Evolutionary conservation across 2,888 invertebrate species (phyloP).

Genomic region (Cheiracanthium punctorium): DNA sequence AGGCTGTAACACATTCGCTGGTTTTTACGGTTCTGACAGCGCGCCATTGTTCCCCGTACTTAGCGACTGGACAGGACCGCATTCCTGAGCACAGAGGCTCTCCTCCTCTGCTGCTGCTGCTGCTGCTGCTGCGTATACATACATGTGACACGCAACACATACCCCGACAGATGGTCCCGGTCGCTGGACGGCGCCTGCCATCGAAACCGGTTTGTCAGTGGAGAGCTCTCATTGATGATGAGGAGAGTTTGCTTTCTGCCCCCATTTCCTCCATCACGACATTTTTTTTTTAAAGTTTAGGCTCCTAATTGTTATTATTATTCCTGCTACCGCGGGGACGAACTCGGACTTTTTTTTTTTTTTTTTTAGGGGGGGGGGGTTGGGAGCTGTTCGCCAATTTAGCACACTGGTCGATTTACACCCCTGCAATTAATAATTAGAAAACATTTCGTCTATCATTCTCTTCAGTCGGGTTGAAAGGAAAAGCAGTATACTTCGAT

Average conservation of each 20-base stretch:
- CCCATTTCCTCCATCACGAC: no score
- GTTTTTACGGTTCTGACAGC: slow-evolving; percentile 18
- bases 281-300: no score
- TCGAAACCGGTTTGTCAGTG: slow-evolving; percentile 2
- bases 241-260: background rate
- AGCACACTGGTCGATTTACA: no score
- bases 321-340: no score
- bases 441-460: no score
- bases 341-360: no score
- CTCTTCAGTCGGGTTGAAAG: no score
- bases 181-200: background rate
- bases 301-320: no score
- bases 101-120: background rate
- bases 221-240: background rate
- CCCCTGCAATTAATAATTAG: no score
- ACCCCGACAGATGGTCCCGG: slow-evolving; percentile 55
- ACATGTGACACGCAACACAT: slow-evolving; percentile 34
- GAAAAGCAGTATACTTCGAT: no score
- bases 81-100: slow-evolving; percentile 47
- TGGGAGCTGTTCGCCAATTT: no score
- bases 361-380: no score
- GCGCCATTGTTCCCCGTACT: slow-evolving; percentile 57
- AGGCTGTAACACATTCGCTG: slow-evolving; percentile 24
- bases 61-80: slow-evolving; percentile 60
- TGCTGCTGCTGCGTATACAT: slow-evolving; percentile 23